Conservation (phyloP, 2,797 vertebrate species). For the Bucorvus abyssinicus region DNA sequence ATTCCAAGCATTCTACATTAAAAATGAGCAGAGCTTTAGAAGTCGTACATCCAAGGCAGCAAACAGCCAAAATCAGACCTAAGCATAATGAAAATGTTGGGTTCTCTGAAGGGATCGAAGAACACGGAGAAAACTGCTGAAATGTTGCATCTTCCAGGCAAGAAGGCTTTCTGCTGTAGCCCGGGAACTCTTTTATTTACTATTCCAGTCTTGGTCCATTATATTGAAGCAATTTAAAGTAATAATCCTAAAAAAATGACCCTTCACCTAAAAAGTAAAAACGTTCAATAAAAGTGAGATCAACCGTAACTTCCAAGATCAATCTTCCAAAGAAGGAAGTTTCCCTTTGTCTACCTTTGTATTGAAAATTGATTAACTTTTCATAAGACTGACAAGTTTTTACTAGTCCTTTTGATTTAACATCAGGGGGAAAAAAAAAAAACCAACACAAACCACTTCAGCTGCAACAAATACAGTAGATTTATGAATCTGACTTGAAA, state of each 20-base stretch:
- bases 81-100: neutral
- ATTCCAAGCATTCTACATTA: neutral
- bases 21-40: neutral
- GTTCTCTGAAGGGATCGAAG: neutral
- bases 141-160: neutral
- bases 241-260: constrained; percentile 72
- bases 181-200: constrained; percentile 53
- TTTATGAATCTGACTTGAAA: constrained; percentile 62
- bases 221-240: constrained; percentile 67
- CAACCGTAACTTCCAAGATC: constrained; percentile 63
- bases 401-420: constrained; percentile 58
- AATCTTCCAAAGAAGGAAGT: constrained; percentile 64
- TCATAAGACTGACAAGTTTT: constrained; percentile 41
- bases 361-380: constrained; percentile 74
- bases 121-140: neutral
- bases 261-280: constrained; percentile 64
- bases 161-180: neutral
- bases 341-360: constrained; percentile 64
- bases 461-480: neutral
- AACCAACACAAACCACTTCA: neutral
- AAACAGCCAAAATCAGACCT: neutral
- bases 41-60: neutral
- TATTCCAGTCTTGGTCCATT: constrained; percentile 42
- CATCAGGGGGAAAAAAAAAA: neutral
- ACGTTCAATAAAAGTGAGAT: constrained; percentile 68